A percentile compares a stretch with the other conserved stretches of the same genome.
These are phyloP conservation scores for Ophion obscuratus DNA, from an alignment of 2,888 invertebrate species.

Conservation along the genomic window DNA sequence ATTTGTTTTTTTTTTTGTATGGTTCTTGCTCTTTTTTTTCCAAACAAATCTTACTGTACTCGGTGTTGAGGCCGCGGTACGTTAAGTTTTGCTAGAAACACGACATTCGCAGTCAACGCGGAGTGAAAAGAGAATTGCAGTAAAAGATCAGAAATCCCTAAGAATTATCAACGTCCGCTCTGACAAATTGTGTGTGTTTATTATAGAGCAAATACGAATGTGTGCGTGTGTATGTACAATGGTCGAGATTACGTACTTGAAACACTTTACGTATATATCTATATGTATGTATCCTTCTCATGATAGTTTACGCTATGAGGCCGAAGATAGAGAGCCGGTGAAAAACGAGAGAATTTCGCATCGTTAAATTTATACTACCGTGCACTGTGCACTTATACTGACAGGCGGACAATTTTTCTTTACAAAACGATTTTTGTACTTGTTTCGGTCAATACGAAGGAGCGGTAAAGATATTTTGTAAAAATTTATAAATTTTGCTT, in stretches of 20 bases:
- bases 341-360: constrained; percentile 60
- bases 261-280: neutral
- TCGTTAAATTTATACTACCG: constrained; percentile 56
- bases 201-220: neutral
- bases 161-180: constrained; percentile 47
- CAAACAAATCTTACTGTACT: neutral
- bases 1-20: neutral
- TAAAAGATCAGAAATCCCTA: constrained; percentile 31
- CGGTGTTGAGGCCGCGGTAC: neutral
- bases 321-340: constrained; percentile 26
- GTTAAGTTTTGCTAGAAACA: neutral
- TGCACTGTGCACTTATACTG: constrained; percentile 27
- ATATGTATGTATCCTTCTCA: constrained; percentile 11
- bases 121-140: constrained; percentile 3
- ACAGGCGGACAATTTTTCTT: neutral
- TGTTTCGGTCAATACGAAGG: neutral
- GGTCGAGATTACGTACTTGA: neutral
- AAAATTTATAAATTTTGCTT: neutral
- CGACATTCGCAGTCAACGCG: neutral
- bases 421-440: neutral
- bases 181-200: constrained; percentile 39
- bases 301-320: constrained; percentile 41
- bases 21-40: neutral
- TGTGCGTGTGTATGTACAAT: neutral
- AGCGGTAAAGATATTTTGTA: neutral